These are phyloP conservation scores for pig (Sus scrofa) DNA, from an alignment of 2,113 vertebrate species.

Conservation along the genomic window T2T-Sscrofa CM000819.6:87168001-87168500, in stretches of 20 bases:
- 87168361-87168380: constrained; percentile 11
- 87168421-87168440: constrained; percentile 33
- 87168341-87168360: not conserved
- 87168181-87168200: not conserved
- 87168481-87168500: not conserved
- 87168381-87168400: constrained; percentile 2
- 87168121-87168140: not conserved
- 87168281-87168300: not conserved
- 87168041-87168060: not conserved
- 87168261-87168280: not conserved
- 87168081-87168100: not conserved
- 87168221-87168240: not conserved
- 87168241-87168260: not conserved
- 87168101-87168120: not conserved
- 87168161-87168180: not conserved
- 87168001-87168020: not conserved
- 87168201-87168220: not conserved
- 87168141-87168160: not conserved
- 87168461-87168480: not conserved
- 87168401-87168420: constrained; percentile 29
- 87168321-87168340: not conserved
- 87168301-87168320: not conserved
- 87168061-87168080: not conserved
- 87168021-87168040: not conserved
- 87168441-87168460: not conserved